Conservation (phyloP, 2,113 vertebrate genomes). For the Morphnarchus princeps region DNA sequence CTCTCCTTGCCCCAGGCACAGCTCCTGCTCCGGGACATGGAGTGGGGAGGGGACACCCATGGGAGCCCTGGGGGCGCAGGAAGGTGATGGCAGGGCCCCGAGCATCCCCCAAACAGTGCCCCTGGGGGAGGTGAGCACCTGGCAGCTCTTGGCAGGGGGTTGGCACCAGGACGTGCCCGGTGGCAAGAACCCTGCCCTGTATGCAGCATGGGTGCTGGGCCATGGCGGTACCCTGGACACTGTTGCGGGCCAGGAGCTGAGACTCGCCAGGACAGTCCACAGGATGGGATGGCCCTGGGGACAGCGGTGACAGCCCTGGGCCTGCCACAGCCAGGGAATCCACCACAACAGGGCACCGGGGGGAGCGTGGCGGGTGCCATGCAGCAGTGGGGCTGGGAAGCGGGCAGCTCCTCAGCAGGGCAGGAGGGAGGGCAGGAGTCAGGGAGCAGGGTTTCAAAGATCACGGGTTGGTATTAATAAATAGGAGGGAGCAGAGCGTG, state of each 20-base stretch:
- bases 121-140: accelerated
- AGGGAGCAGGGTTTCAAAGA: slow-evolving; percentile 45
- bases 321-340: background rate
- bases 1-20: background rate
- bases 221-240: accelerated
- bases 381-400: background rate
- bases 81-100: background rate
- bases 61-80: background rate
- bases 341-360: no score
- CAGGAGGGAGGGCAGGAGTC: background rate
- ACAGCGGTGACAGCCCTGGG: background rate
- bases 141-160: background rate
- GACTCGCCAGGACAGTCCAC: background rate
- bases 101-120: background rate
- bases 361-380: accelerated
- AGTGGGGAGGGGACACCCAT: accelerated
- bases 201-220: accelerated
- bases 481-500: background rate
- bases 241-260: background rate
- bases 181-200: background rate
- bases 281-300: background rate
- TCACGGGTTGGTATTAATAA: background rate
- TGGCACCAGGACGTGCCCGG: background rate
- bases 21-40: background rate
- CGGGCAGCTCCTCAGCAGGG: accelerated